Evolutionary conservation across 2,888 invertebrate genomes (phyloP).

Genomic region (Chorisops tibialis): DNA sequence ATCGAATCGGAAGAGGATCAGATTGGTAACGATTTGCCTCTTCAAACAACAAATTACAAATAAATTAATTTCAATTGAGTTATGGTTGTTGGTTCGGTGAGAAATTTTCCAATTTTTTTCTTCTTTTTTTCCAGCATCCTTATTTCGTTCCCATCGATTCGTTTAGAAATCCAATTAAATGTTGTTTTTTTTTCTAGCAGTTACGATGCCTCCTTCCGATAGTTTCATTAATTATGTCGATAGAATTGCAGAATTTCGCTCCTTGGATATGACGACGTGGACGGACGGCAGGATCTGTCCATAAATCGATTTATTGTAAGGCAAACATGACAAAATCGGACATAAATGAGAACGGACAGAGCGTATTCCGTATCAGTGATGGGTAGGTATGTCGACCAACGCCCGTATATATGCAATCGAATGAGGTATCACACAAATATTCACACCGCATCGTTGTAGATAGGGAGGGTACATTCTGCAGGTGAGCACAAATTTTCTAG

Average conservation of each 20-base stretch:
- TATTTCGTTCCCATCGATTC: no score
- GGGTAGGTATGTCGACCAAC: neutral
- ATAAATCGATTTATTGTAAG: conserved; percentile 27
- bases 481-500: conserved; percentile 2
- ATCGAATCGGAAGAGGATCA: no score
- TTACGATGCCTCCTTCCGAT: neutral
- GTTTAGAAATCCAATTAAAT: neutral
- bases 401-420: neutral
- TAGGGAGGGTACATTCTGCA: conserved; percentile 12
- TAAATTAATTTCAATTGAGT: no score
- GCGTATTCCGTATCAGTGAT: no score
- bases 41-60: no score
- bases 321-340: conserved; percentile 29
- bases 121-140: no score
- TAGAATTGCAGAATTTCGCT: conserved; percentile 12
- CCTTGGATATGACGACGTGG: neutral
- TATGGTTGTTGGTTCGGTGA: no score
- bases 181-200: neutral
- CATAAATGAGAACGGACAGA: neutral
- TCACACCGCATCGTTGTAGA: conserved; percentile 18
- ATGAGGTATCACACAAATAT: conserved; percentile 17
- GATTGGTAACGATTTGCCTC: no score
- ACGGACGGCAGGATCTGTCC: neutral
- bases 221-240: conserved; percentile 21
- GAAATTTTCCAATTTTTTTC: no score